Evolutionary conservation across 2,113 vertebrate species (phyloP).

Genomic region (Equus quagga): DNA sequence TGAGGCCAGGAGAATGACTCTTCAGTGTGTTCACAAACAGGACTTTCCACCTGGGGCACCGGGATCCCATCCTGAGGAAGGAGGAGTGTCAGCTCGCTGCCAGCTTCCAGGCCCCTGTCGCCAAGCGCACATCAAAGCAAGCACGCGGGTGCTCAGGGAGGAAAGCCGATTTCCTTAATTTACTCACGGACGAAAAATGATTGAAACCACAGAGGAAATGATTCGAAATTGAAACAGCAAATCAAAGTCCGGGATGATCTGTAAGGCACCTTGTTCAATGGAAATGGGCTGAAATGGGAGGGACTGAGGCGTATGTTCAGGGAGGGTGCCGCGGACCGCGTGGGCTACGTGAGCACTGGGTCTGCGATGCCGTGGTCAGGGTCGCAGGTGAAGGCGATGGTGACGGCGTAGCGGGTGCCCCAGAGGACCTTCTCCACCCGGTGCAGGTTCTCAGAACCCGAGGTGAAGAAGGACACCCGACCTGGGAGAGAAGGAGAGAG

Average conservation of each 20-base stretch:
- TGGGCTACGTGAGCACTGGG: slow-evolving; percentile 84
- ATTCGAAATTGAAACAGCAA: neutral
- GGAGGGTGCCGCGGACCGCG: no score
- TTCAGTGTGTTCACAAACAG: neutral
- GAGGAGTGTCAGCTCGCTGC: neutral
- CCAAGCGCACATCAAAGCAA: neutral
- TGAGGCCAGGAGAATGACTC: neutral
- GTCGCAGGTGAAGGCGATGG: slow-evolving; percentile 97
- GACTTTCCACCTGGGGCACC: rapidly evolving
- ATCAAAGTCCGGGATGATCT: neutral
- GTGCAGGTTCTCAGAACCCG: slow-evolving; percentile 97
- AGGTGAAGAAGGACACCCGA: slow-evolving; percentile 97
- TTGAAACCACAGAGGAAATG: neutral
- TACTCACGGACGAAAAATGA: neutral
- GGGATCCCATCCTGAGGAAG: neutral
- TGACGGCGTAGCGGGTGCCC: slow-evolving; percentile 97
- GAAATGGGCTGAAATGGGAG: rapidly evolving
- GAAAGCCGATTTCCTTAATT: neutral
- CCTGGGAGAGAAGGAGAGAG: slow-evolving; percentile 86
- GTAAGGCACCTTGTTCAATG: slow-evolving; percentile 56
- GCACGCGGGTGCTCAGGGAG: rapidly evolving
- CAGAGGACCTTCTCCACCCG: slow-evolving; percentile 95
- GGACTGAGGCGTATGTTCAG: rapidly evolving
- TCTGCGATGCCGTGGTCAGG: slow-evolving; percentile 92
- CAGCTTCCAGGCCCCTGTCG: rapidly evolving